Evolutionary conservation across 2,888 invertebrate genomes (phyloP).

Genomic region (Agonopterix alstromeriana): DNA sequence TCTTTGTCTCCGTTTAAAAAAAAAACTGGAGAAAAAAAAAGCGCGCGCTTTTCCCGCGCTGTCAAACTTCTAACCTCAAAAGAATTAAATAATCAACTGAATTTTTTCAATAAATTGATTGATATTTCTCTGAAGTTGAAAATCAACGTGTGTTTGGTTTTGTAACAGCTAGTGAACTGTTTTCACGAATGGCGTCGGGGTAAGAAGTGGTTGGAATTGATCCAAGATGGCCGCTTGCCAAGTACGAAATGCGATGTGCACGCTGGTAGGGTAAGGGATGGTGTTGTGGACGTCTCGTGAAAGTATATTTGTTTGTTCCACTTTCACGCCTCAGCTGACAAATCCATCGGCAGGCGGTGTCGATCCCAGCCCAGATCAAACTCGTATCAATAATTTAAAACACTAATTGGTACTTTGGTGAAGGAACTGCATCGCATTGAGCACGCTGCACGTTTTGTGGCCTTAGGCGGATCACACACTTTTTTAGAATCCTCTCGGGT

Average conservation of each 20-base stretch:
- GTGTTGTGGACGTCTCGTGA: slow-evolving; percentile 1
- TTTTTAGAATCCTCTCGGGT: too few species aligned
- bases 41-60: slow-evolving; percentile 26
- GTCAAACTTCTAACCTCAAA: slow-evolving; percentile 26
- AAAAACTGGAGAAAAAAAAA: slow-evolving; percentile 14
- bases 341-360: too few species aligned
- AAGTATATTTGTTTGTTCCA: too few species aligned
- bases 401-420: too few species aligned
- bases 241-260: slow-evolving; percentile 57
- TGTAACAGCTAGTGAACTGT: slow-evolving; percentile 48
- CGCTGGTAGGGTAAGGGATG: slow-evolving; percentile 23
- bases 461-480: too few species aligned
- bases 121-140: slow-evolving; percentile 18
- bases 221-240: slow-evolving; percentile 74
- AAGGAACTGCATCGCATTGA: too few species aligned
- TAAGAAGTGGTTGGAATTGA: slow-evolving; percentile 38
- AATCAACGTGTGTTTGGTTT: slow-evolving; percentile 40
- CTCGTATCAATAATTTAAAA: too few species aligned
- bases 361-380: too few species aligned
- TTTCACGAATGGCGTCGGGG: slow-evolving; percentile 23
- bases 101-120: not conserved
- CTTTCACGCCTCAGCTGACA: too few species aligned
- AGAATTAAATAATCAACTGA: not conserved
- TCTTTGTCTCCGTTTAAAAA: slow-evolving; percentile 19
- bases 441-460: too few species aligned